These are phyloP conservation scores for Eulimnadia texana DNA, from an alignment of 1,140 invertebrate genomes.

Conservation along the genomic window DNA sequence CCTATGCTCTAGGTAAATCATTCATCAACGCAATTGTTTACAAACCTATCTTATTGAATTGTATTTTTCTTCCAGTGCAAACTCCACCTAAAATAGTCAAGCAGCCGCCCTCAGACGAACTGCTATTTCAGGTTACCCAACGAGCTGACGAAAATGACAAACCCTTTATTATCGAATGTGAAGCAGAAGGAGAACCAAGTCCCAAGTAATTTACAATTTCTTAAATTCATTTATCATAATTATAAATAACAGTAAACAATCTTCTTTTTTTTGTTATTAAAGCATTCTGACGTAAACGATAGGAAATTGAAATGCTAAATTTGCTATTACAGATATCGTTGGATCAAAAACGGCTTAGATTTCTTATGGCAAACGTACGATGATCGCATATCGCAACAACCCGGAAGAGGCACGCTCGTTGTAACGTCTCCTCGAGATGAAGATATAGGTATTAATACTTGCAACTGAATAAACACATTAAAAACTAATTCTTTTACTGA, in stretches of 20 bases:
- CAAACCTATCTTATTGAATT: background rate
- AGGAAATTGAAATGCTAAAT: constrained; percentile 7
- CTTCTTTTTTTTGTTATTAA: background rate
- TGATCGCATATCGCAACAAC: constrained; percentile 81
- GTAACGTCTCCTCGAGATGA: constrained; percentile 75
- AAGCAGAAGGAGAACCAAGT: constrained; percentile 78
- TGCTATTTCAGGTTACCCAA: constrained; percentile 76
- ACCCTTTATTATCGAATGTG: constrained; percentile 87
- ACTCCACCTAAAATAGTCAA: constrained; percentile 76
- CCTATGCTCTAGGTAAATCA: too few species aligned
- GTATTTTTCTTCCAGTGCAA: constrained; percentile 37
- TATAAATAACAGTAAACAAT: background rate
- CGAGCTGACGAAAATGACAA: constrained; percentile 69
- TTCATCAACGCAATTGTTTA: too few species aligned
- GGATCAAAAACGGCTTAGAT: constrained; percentile 89
- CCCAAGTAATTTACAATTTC: constrained; percentile 48
- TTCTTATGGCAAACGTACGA: constrained; percentile 81
- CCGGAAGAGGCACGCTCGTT: constrained; percentile 77
- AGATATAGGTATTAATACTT: constrained; percentile 69
- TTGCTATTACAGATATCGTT: constrained; percentile 62
- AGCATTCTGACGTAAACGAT: too few species aligned
- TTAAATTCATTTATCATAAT: too few species aligned
- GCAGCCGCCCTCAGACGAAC: constrained; percentile 75
- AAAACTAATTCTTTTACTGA: too few species aligned
- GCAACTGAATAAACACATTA: too few species aligned